These are phyloP conservation scores for Ptilonorhynchus violaceus DNA, from an alignment of 2,113 vertebrate species.

Conservation along the genomic window DNA sequence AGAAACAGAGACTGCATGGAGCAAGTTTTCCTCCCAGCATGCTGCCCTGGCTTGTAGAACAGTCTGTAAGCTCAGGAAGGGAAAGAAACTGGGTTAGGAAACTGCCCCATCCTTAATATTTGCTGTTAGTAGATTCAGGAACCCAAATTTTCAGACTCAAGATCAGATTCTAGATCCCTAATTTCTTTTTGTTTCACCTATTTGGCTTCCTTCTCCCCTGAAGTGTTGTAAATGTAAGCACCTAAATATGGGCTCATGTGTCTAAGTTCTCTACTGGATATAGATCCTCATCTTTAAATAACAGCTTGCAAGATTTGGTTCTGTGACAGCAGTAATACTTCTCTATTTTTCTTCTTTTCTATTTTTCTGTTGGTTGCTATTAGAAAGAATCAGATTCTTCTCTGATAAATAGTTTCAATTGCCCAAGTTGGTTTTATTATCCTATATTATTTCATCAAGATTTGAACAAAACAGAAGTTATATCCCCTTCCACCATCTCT, in stretches of 20 bases:
- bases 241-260: background rate
- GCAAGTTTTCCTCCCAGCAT: background rate
- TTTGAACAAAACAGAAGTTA: background rate
- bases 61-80: background rate
- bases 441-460: background rate
- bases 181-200: background rate
- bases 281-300: background rate
- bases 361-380: background rate
- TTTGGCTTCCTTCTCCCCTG: background rate
- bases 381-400: background rate
- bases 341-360: background rate
- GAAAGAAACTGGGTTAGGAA: background rate
- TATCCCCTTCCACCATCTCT: background rate
- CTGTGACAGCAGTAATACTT: background rate
- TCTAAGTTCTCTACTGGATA: background rate
- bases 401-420: background rate
- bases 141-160: background rate
- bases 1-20: background rate
- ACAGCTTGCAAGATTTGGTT: accelerated
- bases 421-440: background rate
- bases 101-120: background rate
- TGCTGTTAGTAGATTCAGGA: background rate
- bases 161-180: background rate
- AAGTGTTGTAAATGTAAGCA: background rate
- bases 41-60: background rate